Evolutionary conservation across 2,113 vertebrate species (phyloP), one percentile per base, ranked within the genome.

Genomic region (Gavia stellata): DNA sequence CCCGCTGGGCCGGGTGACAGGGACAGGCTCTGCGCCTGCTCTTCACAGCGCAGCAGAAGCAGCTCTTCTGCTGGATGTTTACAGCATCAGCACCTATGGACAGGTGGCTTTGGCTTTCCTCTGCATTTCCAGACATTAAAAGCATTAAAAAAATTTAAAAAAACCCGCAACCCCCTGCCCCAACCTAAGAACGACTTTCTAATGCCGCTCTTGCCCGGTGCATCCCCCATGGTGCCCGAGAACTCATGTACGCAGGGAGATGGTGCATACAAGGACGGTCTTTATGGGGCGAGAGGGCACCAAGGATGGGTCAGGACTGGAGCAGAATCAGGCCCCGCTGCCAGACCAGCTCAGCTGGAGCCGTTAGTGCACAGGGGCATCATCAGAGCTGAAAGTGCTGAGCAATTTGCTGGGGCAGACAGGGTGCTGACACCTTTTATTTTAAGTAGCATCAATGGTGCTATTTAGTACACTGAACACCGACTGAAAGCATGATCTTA

Each of bases 361-460:
- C 10, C 1, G 3, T 10, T 1, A 2, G 4, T 5, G 58, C 62
- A 19, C 78, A 4, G 71, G 68, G 50, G 33, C 28, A 2, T 16
- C 5, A 7, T 9, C 38, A 29, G 67, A 74, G 85, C 72, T 17
- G 58, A 52, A 81, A 92, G 75, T 6, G 0, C 72, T 5, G 61
- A 83, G 92, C 91, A 16, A 38, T 70, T 49, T 21, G 49, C 86
- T 28, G 63, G 66, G 94, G 45, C 94, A 89, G 74, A 9, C 74
- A 29, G 52, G 88, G 93, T 73, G 86, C 90, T 86, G 88, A 94
- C 93, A 92, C 93, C 92, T 88, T 92, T 87, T 86, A 85, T 71
- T 82, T 61, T 88, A 88, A 95, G 95, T 59, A 61, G 62, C 44
- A 84, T 74, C 59, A 28, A 33, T 23, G 93, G 90, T 81, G 83